Conservation (phyloP, 1,140 invertebrate species). For the Ceratina calcarata region DNA sequence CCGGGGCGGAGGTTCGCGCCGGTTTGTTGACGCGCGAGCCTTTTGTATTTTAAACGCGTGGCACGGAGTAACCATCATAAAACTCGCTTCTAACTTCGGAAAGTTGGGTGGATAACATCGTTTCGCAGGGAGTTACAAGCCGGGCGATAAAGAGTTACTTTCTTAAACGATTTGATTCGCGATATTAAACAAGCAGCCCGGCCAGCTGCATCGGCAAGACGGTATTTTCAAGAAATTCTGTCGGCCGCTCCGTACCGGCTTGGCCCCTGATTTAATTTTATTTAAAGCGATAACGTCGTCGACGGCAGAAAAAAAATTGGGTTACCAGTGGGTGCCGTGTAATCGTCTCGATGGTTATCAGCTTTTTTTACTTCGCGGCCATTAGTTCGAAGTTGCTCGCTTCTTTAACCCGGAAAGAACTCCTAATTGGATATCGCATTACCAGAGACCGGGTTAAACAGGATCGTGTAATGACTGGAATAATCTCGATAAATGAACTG, state of each 20-base stretch:
- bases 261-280: background rate
- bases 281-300: background rate
- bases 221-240: too few relatives aligned
- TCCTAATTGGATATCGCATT: conserved; percentile 1
- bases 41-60: conserved; percentile 1
- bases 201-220: too few relatives aligned
- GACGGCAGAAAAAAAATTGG: background rate
- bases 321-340: background rate
- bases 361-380: background rate
- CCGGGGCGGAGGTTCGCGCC: background rate
- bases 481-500: too few relatives aligned
- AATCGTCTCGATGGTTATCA: background rate
- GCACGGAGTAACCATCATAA: background rate
- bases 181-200: background rate
- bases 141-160: conserved; percentile 12
- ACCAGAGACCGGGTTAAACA: background rate
- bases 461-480: too few relatives aligned
- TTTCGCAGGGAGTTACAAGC: background rate
- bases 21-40: conserved; percentile 15
- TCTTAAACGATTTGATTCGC: background rate
- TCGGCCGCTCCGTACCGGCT: too few relatives aligned
- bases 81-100: too few relatives aligned
- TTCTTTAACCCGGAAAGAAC: background rate
- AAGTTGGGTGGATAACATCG: background rate
- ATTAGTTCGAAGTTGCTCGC: background rate